These are phyloP conservation scores for Sycophila sp. DNA, from an alignment of 1,140 invertebrate genomes.

Conservation along the genomic window DNA sequence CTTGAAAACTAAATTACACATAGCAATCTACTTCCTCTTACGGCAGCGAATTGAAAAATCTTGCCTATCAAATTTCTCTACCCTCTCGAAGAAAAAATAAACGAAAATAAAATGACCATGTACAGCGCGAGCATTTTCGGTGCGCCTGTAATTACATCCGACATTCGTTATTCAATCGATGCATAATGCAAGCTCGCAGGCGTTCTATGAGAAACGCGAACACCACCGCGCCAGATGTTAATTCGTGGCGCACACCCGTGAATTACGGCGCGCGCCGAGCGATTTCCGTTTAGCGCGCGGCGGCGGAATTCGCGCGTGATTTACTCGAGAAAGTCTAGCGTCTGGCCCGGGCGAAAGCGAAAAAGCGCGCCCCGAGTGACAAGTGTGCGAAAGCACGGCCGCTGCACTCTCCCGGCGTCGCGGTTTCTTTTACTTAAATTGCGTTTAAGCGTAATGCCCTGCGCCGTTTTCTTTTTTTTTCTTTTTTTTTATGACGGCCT, in stretches of 20 bases:
- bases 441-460: too few species aligned
- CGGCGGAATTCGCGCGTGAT: slow-evolving; percentile 1
- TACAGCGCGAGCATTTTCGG: neutral
- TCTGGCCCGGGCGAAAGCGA: slow-evolving; percentile 4
- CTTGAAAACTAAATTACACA: too few species aligned
- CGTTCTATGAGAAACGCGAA: slow-evolving; percentile 1
- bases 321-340: slow-evolving; percentile 24
- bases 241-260: neutral
- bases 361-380: slow-evolving; percentile 1
- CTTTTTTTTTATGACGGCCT: too few species aligned
- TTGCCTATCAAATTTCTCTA: neutral
- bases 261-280: neutral
- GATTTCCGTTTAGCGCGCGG: neutral
- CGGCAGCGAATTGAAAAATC: too few species aligned
- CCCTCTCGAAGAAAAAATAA: too few species aligned
- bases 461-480: too few species aligned
- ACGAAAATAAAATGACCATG: too few species aligned
- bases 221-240: neutral
- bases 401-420: too few species aligned
- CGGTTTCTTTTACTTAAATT: too few species aligned
- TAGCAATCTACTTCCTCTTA: too few species aligned
- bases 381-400: slow-evolving; percentile 21
- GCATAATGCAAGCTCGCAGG: slow-evolving; percentile 11
- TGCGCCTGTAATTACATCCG: neutral
- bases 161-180: neutral